Evolutionary conservation across 2,797 vertebrate species (phyloP), one percentile per base, ranked within the genome.

Genomic region (Galaxias olidus): DNA sequence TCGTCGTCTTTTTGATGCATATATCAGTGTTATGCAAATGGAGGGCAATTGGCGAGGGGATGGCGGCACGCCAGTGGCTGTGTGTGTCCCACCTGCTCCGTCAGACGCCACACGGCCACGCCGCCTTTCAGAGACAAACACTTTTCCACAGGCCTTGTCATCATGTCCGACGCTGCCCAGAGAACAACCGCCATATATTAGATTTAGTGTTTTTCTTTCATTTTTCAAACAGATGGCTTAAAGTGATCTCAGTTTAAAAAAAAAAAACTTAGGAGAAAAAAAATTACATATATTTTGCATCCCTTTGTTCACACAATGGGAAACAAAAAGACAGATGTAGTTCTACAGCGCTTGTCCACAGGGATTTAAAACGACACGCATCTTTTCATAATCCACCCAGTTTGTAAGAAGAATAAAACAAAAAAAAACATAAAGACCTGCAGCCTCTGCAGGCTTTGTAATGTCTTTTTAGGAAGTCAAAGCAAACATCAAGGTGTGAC

Each of bases 21-120:
- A 46, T 62, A 77, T 88, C 83, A 79, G 82, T 84, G 74, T 82
- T 81, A 83, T 86, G 80, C 76, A 81, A 85, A 89, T 85, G 20
- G 9, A 30, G 61, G 74, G 64, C 59, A 59, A 64, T 65, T 12
- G 50, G 66, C 53, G 52, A 45, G 10, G 78, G 66, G 80, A 78
- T 61, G 63, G 65, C 50, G 58, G 63, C 58, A 42, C 76, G 81
- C 81, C 81, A 84, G 76, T 67, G 72, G 80, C 84, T 74, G 67
- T 66, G 69, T 79, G 84, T 82, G 79, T 84, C 77, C 79, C 83
- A 87, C 86, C 85, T 90, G 89, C 89, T 89, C 85, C 71, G 77
- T 86, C 76, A 82, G 67, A 53, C 71, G 74, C 74, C 48, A 74
- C 59, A 75, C 80, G 76, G 71, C 72, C 74, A 59, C 47, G 0